Percentiles rank a stretch among this genome's conserved stretches.
These are phyloP conservation scores for Trichonephila clavata DNA, from an alignment of 1,140 invertebrate species.

Conservation along the genomic window DNA sequence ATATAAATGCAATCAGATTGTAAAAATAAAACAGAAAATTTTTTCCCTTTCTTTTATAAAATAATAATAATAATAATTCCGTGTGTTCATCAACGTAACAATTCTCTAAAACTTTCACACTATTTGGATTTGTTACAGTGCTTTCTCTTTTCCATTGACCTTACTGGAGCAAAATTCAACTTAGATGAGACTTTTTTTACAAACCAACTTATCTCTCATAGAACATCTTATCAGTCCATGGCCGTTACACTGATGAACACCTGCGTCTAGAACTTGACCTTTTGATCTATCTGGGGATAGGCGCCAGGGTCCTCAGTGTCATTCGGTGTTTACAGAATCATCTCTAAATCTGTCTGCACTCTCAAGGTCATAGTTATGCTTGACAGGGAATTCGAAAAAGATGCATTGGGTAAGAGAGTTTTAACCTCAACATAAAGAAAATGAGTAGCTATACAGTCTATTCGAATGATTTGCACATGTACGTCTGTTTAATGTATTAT, in stretches of 20 bases:
- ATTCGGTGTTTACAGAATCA: neutral
- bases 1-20: no score
- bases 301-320: constrained; percentile 1
- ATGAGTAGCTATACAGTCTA: no score
- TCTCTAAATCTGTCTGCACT: neutral
- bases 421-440: no score
- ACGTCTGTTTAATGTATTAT: no score
- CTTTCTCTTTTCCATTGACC: neutral
- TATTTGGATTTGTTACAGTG: neutral
- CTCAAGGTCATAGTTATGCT: neutral
- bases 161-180: neutral
- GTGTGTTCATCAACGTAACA: no score
- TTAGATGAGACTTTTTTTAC: neutral
- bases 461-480: no score
- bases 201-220: neutral
- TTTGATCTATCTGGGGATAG: neutral
- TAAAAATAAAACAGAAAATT: no score
- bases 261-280: constrained; percentile 18
- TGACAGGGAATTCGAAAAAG: neutral
- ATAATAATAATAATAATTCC: no score
- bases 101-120: neutral
- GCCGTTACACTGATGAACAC: neutral
- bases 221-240: neutral
- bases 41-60: no score
- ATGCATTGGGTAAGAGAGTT: no score